Evolutionary conservation across 2,113 vertebrate species (phyloP).

Genomic region (Chlorodrepanis virens): DNA sequence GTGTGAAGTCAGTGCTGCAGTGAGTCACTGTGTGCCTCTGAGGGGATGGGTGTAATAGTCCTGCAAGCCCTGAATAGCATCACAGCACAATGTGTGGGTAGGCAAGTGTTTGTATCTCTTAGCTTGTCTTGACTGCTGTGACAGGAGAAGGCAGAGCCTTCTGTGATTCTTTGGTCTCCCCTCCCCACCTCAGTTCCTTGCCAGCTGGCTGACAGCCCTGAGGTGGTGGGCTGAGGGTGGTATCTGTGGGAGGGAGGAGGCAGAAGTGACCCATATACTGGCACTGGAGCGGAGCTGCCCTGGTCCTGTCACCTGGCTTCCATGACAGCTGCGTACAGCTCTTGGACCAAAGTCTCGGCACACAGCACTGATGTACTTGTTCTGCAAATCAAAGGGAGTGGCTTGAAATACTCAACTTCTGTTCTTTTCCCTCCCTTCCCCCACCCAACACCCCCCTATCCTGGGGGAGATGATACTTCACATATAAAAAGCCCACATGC

Average conservation of each 20-base stretch:
- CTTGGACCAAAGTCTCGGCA: fast-evolving
- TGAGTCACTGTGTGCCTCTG: neutral
- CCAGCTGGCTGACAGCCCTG: neutral
- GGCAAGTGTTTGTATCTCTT: neutral
- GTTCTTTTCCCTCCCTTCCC: neutral
- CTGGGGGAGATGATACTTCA: neutral
- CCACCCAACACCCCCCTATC: neutral
- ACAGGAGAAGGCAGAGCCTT: neutral
- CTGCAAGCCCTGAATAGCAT: neutral
- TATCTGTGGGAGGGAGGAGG: neutral
- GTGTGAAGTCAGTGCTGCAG: neutral
- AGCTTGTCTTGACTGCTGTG: neutral
- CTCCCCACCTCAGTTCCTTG: neutral
- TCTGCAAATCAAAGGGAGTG: neutral
- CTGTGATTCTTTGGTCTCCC: neutral
- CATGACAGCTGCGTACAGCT: fast-evolving
- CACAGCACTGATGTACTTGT: neutral
- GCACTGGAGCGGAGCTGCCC: neutral
- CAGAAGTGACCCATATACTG: fast-evolving
- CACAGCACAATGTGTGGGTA: neutral
- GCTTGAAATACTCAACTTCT: neutral
- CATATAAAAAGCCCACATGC: neutral
- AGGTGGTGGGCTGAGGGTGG: neutral
- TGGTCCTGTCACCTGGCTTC: neutral
- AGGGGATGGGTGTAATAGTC: neutral